phyloP scores from a whole-genome alignment of 2,113 vertebrate genomes.

The Calyptomena viridis region DNA sequence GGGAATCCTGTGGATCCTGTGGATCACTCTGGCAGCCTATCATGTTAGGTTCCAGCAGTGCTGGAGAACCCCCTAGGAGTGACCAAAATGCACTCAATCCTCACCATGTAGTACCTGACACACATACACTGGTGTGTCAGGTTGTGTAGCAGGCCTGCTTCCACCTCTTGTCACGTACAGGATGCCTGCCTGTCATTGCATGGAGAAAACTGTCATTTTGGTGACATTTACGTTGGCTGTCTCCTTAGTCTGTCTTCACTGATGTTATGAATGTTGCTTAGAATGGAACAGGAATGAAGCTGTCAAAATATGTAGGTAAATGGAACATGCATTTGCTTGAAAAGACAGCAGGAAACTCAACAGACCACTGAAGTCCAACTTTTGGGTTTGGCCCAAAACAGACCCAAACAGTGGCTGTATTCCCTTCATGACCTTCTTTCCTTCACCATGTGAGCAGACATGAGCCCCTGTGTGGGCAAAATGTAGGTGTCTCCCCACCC shows the following conservation, averaged over 20 bases:
- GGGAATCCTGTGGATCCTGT: neutral
- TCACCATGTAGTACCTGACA: neutral
- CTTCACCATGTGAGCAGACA: neutral
- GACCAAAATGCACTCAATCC: neutral
- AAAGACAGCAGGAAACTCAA: neutral
- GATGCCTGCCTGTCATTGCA: neutral
- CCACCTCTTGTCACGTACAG: rapidly evolving
- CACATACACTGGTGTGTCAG: rapidly evolving
- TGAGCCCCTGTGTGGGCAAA: neutral
- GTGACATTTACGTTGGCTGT: neutral
- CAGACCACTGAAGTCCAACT: neutral
- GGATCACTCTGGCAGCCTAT: neutral
- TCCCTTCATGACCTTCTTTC: neutral
- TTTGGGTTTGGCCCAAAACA: neutral
- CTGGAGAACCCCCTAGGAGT: neutral
- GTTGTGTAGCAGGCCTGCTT: neutral
- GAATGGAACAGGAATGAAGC: neutral
- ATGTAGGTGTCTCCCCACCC: neutral
- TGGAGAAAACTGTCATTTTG: neutral
- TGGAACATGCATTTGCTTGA: neutral
- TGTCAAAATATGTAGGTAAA: neutral
- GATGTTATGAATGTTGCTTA: neutral
- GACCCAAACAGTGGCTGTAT: neutral
- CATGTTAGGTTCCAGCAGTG: neutral
- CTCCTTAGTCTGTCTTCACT: neutral